phyloP scores from a whole-genome alignment of 1,140 invertebrate species.

The Aphelinus atriplicis region DNA sequence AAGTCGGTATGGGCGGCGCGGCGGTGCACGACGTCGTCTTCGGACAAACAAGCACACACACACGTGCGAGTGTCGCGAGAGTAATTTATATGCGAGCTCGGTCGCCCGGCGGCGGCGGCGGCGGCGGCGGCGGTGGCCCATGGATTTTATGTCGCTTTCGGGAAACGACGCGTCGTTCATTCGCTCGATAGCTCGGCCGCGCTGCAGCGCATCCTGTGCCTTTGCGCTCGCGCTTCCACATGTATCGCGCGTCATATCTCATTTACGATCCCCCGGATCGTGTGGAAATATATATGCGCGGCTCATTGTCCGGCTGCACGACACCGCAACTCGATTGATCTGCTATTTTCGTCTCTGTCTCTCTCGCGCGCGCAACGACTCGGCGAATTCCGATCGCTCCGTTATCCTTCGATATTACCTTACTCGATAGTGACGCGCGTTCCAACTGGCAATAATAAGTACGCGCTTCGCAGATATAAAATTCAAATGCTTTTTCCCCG shows the following conservation, averaged over 20 bases:
- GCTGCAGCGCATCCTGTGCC: slow-evolving; percentile 10
- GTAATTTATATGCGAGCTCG: slow-evolving; percentile 33
- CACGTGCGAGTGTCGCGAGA: slow-evolving; percentile 6
- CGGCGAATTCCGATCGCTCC: no score
- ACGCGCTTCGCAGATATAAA: no score
- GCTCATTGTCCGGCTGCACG: no score
- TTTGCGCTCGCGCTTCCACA: background rate
- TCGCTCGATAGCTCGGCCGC: background rate
- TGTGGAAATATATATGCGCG: no score
- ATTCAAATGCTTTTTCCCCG: slow-evolving; percentile 28
- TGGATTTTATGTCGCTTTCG: slow-evolving; percentile 41
- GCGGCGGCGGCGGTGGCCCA: background rate
- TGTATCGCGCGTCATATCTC: slow-evolving; percentile 9
- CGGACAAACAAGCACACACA: slow-evolving; percentile 5
- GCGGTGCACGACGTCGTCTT: background rate
- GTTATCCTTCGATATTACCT: no score
- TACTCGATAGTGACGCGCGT: no score
- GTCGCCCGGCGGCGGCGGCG: no score
- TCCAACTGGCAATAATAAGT: no score
- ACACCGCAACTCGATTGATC: no score
- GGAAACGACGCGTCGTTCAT: slow-evolving; percentile 32
- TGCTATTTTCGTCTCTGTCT: no score
- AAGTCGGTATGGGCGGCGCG: background rate
- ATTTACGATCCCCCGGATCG: no score
- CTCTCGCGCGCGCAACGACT: background rate